phyloP scores from a whole-genome alignment of 2,797 vertebrate genomes.

The Smutsia gigantea region DNA sequence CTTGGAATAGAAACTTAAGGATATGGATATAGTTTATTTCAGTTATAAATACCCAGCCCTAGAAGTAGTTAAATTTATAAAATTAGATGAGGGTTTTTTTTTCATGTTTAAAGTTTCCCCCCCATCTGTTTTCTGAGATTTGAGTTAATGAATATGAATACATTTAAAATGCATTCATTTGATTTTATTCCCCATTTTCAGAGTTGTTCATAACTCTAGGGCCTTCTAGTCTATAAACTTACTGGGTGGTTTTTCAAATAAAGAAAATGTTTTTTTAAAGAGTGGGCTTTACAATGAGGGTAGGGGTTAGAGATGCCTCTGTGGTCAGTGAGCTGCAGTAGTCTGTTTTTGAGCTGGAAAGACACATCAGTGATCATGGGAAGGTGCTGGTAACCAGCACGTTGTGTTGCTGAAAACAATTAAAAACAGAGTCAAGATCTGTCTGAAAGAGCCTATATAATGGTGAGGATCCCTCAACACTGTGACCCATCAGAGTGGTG shows the following conservation, averaged over 20 bases:
- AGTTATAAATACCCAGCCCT: slow-evolving; percentile 31
- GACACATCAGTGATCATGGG: slow-evolving; percentile 48
- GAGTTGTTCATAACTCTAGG: slow-evolving; percentile 31
- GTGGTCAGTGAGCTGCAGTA: background rate
- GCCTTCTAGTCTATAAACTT: background rate
- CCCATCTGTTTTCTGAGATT: slow-evolving; percentile 35
- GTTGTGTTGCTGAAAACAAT: slow-evolving; percentile 74
- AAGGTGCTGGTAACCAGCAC: slow-evolving; percentile 46
- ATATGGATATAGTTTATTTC: slow-evolving; percentile 60
- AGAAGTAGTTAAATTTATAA: slow-evolving; percentile 49
- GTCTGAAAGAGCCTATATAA: slow-evolving; percentile 62
- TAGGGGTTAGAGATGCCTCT: slow-evolving; percentile 32
- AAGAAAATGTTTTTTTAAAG: slow-evolving; percentile 23
- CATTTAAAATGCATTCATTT: background rate
- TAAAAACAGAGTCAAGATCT: slow-evolving; percentile 51
- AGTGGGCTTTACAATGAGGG: background rate
- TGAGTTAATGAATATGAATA: slow-evolving; percentile 28
- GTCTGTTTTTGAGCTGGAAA: slow-evolving; percentile 44
- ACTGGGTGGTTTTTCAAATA: slow-evolving; percentile 55
- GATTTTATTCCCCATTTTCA: slow-evolving; percentile 53
- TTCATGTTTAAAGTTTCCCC: background rate
- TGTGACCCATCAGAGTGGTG: slow-evolving; percentile 65
- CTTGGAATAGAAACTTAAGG: slow-evolving; percentile 67
- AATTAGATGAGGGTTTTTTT: slow-evolving; percentile 26
- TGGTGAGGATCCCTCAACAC: slow-evolving; percentile 51